Base-by-base conservation (phyloP, 64 coral and sea anemone species). In the Pocillopora damicornis region DNA sequence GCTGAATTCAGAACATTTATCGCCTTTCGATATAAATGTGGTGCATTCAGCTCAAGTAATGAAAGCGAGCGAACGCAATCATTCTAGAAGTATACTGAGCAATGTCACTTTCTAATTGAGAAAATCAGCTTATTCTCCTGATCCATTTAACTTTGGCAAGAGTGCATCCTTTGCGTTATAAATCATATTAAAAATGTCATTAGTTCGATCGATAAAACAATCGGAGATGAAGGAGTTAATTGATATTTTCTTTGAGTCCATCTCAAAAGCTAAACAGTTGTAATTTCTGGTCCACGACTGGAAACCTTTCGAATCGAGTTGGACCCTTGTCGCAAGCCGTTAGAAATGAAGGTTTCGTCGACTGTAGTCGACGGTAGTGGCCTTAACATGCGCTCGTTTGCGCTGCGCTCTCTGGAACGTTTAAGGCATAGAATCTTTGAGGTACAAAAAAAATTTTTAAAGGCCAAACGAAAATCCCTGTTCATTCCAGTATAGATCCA, bases 401-500 rank as follows among this genome's bases (percentile, higher is more conserved):
- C 79, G 23, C 76, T 79, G n/a, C 79, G 30, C 16, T 76, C 65
- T 72, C 25, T 80, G 30, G 22, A 15, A 13, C 12, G 72, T 57
- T 63, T 67, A 18, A 26, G 75, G 26, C 73, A 66, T 11, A 80
- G 68, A 51, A 76, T 89, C 69, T 67, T 72, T 57, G 30, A 35
- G 71, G 62, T 90, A 59, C 94, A 97, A 13, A 90, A 81, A n/a
- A 97, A 76, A 61, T 90, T 97, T 75, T 97, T 97, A 23, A 97
- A 93, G 64, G 94, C 94, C 60, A 90, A 73, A 62, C 94, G 86
- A 62, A 97, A 97, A 36, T 97, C 94, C 22, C 87, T 90, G 83
- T 92, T 97, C 79, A 97, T 93, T 8, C 94, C 94, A 20, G 94
- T 93, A 61, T 97, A 97, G 16, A 97, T 92, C 91, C 91, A 90